A percentile compares a stretch with the other conserved stretches of the same genome.
Conservation (phyloP, 2,888 invertebrate species). For the Sceliomorpha sp. region DNA sequence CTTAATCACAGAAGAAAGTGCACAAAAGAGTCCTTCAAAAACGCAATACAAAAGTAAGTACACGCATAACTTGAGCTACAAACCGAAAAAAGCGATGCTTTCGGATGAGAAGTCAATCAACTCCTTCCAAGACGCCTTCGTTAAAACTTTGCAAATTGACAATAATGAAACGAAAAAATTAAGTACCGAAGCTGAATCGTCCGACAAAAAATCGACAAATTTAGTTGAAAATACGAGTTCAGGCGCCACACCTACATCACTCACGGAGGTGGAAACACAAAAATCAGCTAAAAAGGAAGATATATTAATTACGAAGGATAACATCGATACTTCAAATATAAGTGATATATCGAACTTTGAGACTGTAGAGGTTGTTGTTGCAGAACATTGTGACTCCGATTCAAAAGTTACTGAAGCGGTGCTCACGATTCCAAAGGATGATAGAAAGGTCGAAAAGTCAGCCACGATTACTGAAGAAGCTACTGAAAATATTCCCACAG, state of each 20-base stretch:
- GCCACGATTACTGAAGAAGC: background rate
- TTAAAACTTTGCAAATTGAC: slow-evolving; percentile 70
- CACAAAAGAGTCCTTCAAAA: slow-evolving; percentile 36
- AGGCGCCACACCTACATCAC: too few species aligned
- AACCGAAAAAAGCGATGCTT: slow-evolving; percentile 61
- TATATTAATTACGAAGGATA: too few species aligned
- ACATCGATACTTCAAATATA: too few species aligned
- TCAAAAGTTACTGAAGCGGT: too few species aligned
- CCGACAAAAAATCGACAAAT: slow-evolving; percentile 17
- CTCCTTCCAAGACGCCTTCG: slow-evolving; percentile 71
- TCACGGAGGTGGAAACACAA: too few species aligned
- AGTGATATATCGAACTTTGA: too few species aligned
- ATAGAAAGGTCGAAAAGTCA: slow-evolving; percentile 15
- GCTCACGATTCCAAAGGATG: background rate
- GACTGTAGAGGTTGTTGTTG: too few species aligned
- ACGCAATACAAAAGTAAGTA: slow-evolving; percentile 64
- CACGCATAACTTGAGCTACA: slow-evolving; percentile 61
- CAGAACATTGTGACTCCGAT: too few species aligned
- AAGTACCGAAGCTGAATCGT: background rate
- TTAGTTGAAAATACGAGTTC: slow-evolving; percentile 11
- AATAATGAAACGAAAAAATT: slow-evolving; percentile 44
- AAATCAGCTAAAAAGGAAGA: too few species aligned
- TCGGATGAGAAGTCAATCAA: slow-evolving; percentile 65
- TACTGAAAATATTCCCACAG: slow-evolving; percentile 8
- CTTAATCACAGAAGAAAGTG: too few species aligned